Evolutionary conservation across 2,113 vertebrate species (phyloP), one percentile per base, ranked within the genome.

Genomic region (Sigmodon hispidus): DNA sequence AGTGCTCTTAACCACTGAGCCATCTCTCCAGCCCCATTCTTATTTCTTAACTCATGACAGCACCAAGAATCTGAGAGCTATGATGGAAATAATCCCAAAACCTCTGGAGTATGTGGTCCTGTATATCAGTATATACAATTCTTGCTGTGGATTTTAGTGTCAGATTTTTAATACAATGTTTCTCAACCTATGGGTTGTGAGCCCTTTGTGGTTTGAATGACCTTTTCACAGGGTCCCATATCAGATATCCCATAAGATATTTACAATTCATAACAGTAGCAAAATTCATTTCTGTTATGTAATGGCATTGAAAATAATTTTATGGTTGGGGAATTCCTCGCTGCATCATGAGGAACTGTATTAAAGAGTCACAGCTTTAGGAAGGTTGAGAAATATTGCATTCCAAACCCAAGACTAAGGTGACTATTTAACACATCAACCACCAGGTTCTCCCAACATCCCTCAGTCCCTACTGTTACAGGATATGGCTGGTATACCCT

Each of bases 21-120:
- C n/a, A n/a, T n/a, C n/a, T n/a, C n/a, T n/a, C n/a, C n/a, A n/a
- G n/a, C n/a, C n/a, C n/a, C n/a, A 43, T 55, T 89, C 31, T 87
- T 80, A 75, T 57, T 92, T 95, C 52, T 95, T 87, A 79, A 87
- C 72, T 45, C 65, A 70, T 26, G 50, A 89, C 63, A 81, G 59
- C 52, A 36, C 36, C 12, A 77, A 80, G 55, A 92, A 59, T 77
- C 90, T 90, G 40, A 94, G 91, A 90, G 52, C 12, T n/a, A 55
- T 21, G 50, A 57, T 89, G 83, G 83, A 96, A 92, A 72, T 29
- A 87, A 77, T 73, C 36, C n/a, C 84, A 67, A 88, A 29, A 52
- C 59, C 87, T 83, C 9, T 40, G 45, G 48, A 73, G 50, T 63
- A 43, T 0, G 16, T 69, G 69, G 21, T 89, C 90, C 76, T 86